Evolutionary conservation across 2,888 invertebrate genomes (phyloP).

Genomic region (Meta bourneti): DNA sequence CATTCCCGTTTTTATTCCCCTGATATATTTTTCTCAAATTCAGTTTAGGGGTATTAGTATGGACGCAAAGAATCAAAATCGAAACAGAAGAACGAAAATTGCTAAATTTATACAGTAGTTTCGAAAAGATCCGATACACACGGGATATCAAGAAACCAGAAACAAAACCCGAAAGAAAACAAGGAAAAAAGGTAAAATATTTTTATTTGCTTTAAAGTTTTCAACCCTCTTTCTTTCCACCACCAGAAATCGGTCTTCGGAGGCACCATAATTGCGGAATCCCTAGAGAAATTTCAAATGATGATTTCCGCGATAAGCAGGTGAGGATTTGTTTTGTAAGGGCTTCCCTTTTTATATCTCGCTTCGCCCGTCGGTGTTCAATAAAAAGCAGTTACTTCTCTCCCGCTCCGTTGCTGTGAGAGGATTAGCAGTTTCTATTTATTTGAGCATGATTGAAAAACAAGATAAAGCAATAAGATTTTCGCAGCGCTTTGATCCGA

Average conservation of each 20-base stretch:
- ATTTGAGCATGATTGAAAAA: slow-evolving; percentile 21
- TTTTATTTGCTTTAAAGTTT: slow-evolving; percentile 59
- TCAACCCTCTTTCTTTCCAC: neutral
- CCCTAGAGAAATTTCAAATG: slow-evolving; percentile 52
- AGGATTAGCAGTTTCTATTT: slow-evolving; percentile 32
- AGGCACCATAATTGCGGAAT: slow-evolving; percentile 42
- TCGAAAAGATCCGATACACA: slow-evolving; percentile 49
- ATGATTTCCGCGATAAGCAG: slow-evolving; percentile 55
- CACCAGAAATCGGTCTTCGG: slow-evolving; percentile 37
- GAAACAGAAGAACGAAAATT: slow-evolving; percentile 51
- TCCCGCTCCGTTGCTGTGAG: neutral
- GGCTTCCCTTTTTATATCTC: neutral
- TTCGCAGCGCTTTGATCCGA: neutral
- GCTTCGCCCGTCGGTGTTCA: neutral
- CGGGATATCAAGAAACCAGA: slow-evolving; percentile 29
- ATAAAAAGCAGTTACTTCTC: slow-evolving; percentile 5
- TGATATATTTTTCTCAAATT: neutral
- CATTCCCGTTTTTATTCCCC: neutral
- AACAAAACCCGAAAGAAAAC: slow-evolving; percentile 28
- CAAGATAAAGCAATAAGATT: slow-evolving; percentile 7
- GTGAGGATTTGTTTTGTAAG: slow-evolving; percentile 41
- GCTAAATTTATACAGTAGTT: slow-evolving; percentile 68
- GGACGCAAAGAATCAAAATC: slow-evolving; percentile 47
- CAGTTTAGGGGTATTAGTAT: slow-evolving; percentile 43
- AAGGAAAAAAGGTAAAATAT: slow-evolving; percentile 31